Evolutionary conservation across 2,113 vertebrate genomes (phyloP).

Genomic region (Chloropsis hardwickii): DNA sequence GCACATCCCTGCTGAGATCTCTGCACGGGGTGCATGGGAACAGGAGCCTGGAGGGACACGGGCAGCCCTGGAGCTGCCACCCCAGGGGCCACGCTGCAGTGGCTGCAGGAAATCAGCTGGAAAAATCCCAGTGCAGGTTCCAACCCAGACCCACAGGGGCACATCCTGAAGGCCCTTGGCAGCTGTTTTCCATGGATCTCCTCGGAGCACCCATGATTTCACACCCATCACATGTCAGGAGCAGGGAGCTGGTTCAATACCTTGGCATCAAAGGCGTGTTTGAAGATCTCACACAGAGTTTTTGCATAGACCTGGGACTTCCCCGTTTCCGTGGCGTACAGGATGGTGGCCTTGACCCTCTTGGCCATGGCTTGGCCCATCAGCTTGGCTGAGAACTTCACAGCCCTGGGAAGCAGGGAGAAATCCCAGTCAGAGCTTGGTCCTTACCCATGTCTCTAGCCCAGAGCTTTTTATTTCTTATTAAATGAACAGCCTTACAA

Average conservation of each 20-base stretch:
- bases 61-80: background rate
- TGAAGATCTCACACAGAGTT: slow-evolving; percentile 98
- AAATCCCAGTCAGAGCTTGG: background rate
- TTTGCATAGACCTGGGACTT: slow-evolving; percentile 96
- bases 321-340: slow-evolving; percentile 94
- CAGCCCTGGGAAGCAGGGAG: slow-evolving; percentile 78
- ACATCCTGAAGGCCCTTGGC: background rate
- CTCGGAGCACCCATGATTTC: too few species aligned
- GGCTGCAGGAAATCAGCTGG: background rate
- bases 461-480: background rate
- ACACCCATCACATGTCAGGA: fast-evolving
- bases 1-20: background rate
- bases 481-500: background rate
- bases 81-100: background rate
- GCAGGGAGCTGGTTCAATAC: slow-evolving; percentile 49
- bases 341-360: slow-evolving; percentile 95
- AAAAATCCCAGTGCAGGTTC: background rate
- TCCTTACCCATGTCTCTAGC: background rate
- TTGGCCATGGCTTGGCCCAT: slow-evolving; percentile 99
- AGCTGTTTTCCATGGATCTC: background rate
- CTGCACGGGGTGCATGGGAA: background rate
- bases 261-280: slow-evolving; percentile 97
- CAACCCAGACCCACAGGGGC: background rate
- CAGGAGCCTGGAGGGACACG: background rate
- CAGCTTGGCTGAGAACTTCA: slow-evolving; percentile 97